Evolutionary conservation across 2,797 vertebrate genomes (phyloP), one percentile per base, ranked within the genome.

Genomic region (Enteromius anoplus): DNA sequence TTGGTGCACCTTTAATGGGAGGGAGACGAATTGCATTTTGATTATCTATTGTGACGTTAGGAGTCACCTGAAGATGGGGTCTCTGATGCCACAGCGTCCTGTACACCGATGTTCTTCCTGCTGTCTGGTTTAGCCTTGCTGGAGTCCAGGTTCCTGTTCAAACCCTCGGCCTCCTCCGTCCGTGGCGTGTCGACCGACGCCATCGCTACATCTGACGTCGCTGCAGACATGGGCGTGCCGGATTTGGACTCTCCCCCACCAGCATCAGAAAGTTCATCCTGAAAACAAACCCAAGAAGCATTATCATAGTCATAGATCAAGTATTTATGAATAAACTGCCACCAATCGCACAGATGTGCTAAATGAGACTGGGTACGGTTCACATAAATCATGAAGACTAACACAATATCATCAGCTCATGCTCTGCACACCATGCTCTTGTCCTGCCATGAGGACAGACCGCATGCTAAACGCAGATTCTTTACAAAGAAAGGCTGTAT

Each of bases 181-280:
- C 14, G 60, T 2, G 60, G 60, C 26, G 26, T 64, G 60, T 93
- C 94, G 65, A 86, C 85, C 78, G 94, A 92, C 84, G 92, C 89
- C 71, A 86, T 89, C 73, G 93, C 90, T 47, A 91, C 91, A 65
- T 95, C 96, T 4, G 95, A 95, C 70, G 94, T 86, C 58, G 92
- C 85, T 4, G 91, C 86, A 80, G 93, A 94, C 47, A 87, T 87
- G 69, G 92, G 91, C 3, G 87, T 53, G 5, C 78, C 58, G 1
- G 84, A 78, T 34, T 73, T 86, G 42, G 84, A 75, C 23, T 29
- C 47, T 82, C 91, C 85, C 23, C 90, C 94, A 90, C 92, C 95
- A 8, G 90, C 84, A 65, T 92, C 93, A 79, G 95, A 93, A 86
- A 99, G 91, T 88, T 99, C 98, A 96, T 99, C 98, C 98, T 99